Percentiles rank a stretch among this genome's conserved stretches.
Conservation (phyloP, 2,888 invertebrate genomes). For the Acrocera orbiculus region DNA sequence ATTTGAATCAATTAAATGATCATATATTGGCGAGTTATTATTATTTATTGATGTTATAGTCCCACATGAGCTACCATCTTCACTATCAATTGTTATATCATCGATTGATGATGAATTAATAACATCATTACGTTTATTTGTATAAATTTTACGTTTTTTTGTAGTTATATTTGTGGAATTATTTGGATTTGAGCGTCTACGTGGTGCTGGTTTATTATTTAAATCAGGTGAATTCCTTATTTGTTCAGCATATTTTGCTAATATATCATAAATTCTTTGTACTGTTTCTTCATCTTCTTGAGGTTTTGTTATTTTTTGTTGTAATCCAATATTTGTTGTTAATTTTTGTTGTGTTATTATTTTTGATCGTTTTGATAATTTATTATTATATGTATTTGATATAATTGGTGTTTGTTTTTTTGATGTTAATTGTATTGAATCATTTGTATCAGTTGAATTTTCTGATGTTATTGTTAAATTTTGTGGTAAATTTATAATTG, state of each 20-base stretch:
- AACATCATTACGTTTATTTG: conserved; percentile 34
- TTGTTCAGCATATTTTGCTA: conserved; percentile 65
- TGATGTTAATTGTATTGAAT: background rate
- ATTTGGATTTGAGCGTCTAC: conserved; percentile 54
- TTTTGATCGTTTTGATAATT: too few relatives aligned
- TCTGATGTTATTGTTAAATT: background rate
- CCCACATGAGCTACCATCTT: conserved; percentile 4
- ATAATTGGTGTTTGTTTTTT: conserved; percentile 18
- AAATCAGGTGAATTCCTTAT: conserved; percentile 60
- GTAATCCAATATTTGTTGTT: too few relatives aligned
- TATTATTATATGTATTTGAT: too few relatives aligned
- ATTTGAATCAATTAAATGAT: conserved; percentile 1
- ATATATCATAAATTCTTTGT: conserved; percentile 58
- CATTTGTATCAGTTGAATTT: background rate
- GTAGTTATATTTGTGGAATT: conserved; percentile 20
- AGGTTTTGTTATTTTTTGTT: conserved; percentile 34
- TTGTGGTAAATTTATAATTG: background rate
- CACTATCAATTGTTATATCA: conserved; percentile 10
- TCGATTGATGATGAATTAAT: conserved; percentile 32
- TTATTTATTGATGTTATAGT: conserved; percentile 1
- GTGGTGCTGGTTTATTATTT: conserved; percentile 64
- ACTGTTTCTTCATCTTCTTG: conserved; percentile 68
- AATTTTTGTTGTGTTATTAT: too few relatives aligned
- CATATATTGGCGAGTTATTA: conserved; percentile 3
- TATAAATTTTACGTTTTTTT: conserved; percentile 5